Evolutionary conservation across 2,113 vertebrate genomes (phyloP).

Genomic region (Ardeotis arabs): DNA sequence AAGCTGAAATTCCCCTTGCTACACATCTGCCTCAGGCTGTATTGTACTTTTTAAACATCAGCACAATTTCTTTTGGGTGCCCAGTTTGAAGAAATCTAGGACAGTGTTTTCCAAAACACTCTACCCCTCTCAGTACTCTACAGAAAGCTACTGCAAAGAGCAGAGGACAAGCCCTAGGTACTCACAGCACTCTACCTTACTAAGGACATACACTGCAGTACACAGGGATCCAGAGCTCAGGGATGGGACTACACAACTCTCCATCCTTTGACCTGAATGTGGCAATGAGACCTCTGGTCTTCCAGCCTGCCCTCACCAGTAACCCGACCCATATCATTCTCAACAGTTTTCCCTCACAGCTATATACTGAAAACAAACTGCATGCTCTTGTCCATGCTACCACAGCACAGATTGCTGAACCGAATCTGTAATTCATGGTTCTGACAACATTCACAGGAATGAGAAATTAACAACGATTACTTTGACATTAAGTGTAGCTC

Average conservation of each 20-base stretch:
- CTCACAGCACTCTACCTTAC: not conserved
- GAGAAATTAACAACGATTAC: not conserved
- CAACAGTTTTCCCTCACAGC: not conserved
- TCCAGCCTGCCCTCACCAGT: not conserved
- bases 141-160: not conserved
- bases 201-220: not conserved
- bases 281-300: not conserved
- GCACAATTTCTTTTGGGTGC: not conserved
- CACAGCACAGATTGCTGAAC: not conserved
- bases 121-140: accelerated
- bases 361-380: not conserved
- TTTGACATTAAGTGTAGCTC: not conserved
- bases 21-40: accelerated
- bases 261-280: not conserved
- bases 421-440: not conserved
- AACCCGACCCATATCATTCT: not conserved
- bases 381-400: not conserved
- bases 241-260: not conserved
- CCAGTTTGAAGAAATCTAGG: not conserved
- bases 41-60: not conserved
- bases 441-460: not conserved
- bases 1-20: not conserved
- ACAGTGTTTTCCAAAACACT: not conserved
- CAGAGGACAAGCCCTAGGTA: not conserved
- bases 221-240: not conserved